phyloP scores from a whole-genome alignment of 1,140 invertebrate species.

The Harlomillsia oculata region DNA sequence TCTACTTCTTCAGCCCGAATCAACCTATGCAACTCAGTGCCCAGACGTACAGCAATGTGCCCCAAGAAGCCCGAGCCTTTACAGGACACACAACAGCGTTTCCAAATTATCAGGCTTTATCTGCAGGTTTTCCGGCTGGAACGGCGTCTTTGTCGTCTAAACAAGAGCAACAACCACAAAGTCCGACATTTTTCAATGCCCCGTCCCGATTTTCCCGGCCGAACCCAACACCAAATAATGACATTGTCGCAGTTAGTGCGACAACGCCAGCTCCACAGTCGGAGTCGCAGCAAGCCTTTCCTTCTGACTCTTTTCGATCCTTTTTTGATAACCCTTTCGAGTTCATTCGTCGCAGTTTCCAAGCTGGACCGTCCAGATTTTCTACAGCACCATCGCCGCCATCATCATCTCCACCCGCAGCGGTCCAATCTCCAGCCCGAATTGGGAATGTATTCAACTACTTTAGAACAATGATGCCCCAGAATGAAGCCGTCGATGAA shows the following conservation, averaged over 20 bases:
- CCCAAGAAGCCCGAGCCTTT: neutral
- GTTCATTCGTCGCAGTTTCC: conserved; percentile 2
- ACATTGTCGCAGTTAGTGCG: neutral
- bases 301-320: neutral
- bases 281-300: too few species aligned
- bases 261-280: too few species aligned
- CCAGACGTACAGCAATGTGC: neutral
- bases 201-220: neutral
- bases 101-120: neutral
- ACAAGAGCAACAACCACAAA: too few species aligned
- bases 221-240: neutral
- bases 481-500: neutral
- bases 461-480: neutral
- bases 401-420: neutral
- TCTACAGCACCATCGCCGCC: neutral
- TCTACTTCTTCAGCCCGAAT: conserved; percentile 5
- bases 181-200: neutral
- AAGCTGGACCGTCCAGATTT: neutral
- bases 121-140: too few species aligned
- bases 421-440: neutral
- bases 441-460: conserved; percentile 1
- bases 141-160: too few species aligned
- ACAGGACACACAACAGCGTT: neutral
- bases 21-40: conserved; percentile 11
- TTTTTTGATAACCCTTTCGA: conserved; percentile 10